Evolutionary conservation across 2,797 vertebrate genomes (phyloP).

Genomic region (Enteromius mattozi): DNA sequence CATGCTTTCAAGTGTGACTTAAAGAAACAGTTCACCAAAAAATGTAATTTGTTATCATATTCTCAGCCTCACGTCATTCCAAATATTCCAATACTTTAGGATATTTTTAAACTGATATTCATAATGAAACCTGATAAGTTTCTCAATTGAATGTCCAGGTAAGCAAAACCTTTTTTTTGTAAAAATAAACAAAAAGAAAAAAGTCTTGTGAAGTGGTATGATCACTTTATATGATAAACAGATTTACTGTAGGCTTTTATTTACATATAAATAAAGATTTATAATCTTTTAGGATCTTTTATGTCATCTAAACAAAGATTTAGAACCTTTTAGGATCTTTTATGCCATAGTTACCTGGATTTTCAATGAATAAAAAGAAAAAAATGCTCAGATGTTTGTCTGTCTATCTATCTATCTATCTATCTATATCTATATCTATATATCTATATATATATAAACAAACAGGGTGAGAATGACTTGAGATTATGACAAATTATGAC

Average conservation of each 20-base stretch:
- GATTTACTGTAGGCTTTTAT: not conserved
- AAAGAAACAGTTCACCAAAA: not conserved
- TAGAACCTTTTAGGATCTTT: not conserved
- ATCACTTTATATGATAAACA: not conserved
- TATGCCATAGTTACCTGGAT: not conserved
- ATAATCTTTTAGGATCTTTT: no score
- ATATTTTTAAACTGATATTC: not conserved
- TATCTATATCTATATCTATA: no score
- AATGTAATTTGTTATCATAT: rapidly evolving
- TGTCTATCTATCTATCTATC: no score
- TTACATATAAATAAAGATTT: not conserved
- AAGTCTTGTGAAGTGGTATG: not conserved
- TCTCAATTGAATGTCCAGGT: not conserved
- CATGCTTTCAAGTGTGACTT: not conserved
- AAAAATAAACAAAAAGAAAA: not conserved
- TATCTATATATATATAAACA: no score
- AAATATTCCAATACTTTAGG: not conserved
- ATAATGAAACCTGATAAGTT: not conserved
- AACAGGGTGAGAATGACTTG: not conserved
- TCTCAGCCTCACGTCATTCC: not conserved
- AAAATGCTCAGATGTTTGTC: no score
- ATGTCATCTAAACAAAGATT: not conserved
- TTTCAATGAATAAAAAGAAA: not conserved
- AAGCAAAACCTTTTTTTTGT: not conserved
- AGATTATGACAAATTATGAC: not conserved